phyloP scores from a whole-genome alignment of 2,113 vertebrate genomes.

The Nicator chloris region DNA sequence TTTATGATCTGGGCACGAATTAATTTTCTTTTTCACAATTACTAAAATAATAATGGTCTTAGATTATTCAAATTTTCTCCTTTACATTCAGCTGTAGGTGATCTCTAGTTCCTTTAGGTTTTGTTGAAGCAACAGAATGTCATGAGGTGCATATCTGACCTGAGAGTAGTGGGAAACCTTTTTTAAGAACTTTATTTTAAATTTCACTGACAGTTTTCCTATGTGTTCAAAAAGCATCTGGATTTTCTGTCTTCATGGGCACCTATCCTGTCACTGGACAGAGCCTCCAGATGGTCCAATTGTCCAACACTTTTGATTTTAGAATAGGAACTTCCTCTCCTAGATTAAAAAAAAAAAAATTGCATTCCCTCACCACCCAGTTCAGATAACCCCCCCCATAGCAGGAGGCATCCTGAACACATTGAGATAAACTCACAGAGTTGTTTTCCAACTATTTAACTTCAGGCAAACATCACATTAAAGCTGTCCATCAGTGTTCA shows the following conservation, averaged over 20 bases:
- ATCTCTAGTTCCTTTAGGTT: not conserved
- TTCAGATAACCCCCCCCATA: not conserved
- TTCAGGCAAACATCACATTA: not conserved
- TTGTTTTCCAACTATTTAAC: not conserved
- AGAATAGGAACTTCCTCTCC: not conserved
- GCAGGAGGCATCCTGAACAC: not conserved
- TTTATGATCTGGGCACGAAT: not conserved
- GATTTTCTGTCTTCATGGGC: not conserved
- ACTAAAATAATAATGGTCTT: not conserved
- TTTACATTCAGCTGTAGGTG: not conserved
- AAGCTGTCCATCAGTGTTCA: not conserved
- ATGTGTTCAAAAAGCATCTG: not conserved
- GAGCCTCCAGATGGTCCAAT: not conserved
- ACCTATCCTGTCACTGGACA: not conserved
- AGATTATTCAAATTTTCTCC: not conserved
- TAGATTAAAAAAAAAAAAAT: not conserved
- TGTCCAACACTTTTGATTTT: not conserved
- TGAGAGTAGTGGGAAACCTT: not conserved
- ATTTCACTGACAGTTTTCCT: not conserved
- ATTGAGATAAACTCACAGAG: not conserved
- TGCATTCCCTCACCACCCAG: not conserved
- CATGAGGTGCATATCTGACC: not conserved
- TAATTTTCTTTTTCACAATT: not conserved
- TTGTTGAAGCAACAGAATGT: not conserved
- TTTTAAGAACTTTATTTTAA: not conserved